Conservation (phyloP, 2,797 vertebrate genomes). For the Leucoraja ocellata region DNA sequence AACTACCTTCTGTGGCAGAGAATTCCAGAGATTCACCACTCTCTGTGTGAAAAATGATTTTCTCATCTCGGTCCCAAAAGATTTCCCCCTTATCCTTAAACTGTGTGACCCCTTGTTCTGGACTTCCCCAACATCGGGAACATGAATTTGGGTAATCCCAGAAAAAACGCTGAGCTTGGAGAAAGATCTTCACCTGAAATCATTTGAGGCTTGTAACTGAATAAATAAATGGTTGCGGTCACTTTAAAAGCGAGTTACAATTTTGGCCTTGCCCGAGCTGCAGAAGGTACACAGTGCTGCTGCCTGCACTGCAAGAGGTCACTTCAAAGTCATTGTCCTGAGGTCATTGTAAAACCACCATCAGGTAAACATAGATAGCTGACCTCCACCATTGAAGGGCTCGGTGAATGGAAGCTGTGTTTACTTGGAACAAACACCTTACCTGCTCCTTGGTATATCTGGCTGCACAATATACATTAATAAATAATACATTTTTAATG, state of each 20-base stretch:
- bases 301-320: too few relatives aligned
- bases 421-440: not conserved
- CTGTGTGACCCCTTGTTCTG: too few relatives aligned
- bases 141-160: too few relatives aligned
- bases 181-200: not conserved
- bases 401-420: not conserved
- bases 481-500: constrained; percentile 22
- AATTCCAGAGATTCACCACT: too few relatives aligned
- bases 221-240: not conserved
- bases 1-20: too few relatives aligned
- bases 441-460: not conserved
- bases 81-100: too few relatives aligned
- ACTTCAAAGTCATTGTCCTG: too few relatives aligned
- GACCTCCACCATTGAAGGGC: not conserved
- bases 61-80: too few relatives aligned
- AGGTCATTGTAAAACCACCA: too few relatives aligned
- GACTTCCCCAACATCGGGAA: too few relatives aligned
- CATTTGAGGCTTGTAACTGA: not conserved
- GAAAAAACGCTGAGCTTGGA: too few relatives aligned
- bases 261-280: not conserved
- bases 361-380: not conserved
- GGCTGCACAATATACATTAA: not conserved
- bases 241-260: not conserved
- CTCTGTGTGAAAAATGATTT: too few relatives aligned
- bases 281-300: not conserved